Conservation (phyloP, 1,140 invertebrate genomes). For the Drosophila saltans region DNA sequence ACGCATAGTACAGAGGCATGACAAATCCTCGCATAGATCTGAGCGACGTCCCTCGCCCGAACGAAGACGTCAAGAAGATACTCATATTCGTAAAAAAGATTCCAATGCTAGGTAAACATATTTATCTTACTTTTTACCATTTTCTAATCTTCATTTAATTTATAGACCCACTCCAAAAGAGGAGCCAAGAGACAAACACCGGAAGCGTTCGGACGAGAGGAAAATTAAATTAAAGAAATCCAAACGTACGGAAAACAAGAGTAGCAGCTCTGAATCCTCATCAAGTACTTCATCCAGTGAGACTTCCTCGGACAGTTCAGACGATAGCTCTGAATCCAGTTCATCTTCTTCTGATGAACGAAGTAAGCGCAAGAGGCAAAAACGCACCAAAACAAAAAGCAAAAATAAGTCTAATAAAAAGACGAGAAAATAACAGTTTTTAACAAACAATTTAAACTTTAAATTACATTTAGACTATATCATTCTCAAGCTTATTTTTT, state of each 20-base stretch:
- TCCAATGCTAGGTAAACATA: conserved; percentile 32
- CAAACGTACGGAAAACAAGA: conserved; percentile 39
- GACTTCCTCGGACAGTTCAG: conserved; percentile 50
- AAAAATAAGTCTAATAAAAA: conserved; percentile 67
- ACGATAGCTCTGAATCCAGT: conserved; percentile 36
- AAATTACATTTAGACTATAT: conserved; percentile 42
- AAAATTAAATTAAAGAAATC: conserved; percentile 39
- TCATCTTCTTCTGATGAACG: conserved; percentile 53
- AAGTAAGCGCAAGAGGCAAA: conserved; percentile 52
- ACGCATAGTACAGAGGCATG: conserved; percentile 14
- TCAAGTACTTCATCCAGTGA: conserved; percentile 28
- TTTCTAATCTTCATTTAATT: not conserved
- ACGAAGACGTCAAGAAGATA: conserved; percentile 19
- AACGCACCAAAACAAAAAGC: conserved; percentile 49
- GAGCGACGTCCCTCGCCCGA: conserved; percentile 21
- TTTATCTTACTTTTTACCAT: not conserved
- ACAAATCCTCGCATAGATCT: conserved; percentile 23
- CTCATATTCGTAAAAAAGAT: conserved; percentile 13
- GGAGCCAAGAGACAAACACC: conserved; percentile 17
- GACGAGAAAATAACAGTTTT: conserved; percentile 51
- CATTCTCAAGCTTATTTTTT: conserved; percentile 49
- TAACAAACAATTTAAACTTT: conserved; percentile 18
- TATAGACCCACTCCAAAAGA: conserved; percentile 23
- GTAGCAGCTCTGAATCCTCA: conserved; percentile 45
- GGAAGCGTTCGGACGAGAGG: conserved; percentile 22